A percentile compares a stretch with the other conserved stretches of the same genome.
Conservation (phyloP, 2,888 invertebrate genomes). For the Drosophila falleni region DNA sequence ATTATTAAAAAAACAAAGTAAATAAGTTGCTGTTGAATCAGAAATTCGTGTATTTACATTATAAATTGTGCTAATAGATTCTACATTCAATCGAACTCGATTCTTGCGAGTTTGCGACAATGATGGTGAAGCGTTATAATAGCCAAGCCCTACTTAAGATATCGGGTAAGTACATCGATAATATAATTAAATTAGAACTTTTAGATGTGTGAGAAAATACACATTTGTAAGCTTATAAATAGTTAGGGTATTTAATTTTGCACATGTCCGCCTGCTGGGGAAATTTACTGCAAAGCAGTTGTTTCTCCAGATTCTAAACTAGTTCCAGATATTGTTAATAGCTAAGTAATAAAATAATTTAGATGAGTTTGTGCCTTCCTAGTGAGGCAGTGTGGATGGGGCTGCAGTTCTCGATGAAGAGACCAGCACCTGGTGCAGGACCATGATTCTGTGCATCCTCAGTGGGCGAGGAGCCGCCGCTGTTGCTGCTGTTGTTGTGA, state of each 20-base stretch:
- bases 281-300: slow-evolving; percentile 29
- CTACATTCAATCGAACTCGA: slow-evolving; percentile 27
- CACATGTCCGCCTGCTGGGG: slow-evolving; percentile 77
- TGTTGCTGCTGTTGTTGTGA: slow-evolving; percentile 72
- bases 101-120: slow-evolving; percentile 20
- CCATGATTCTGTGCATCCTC: slow-evolving; percentile 51
- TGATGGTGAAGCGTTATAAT: slow-evolving; percentile 22
- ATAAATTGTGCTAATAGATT: slow-evolving; percentile 71
- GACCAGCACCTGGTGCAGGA: not conserved
- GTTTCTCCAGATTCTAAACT: slow-evolving; percentile 58
- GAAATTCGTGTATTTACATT: slow-evolving; percentile 66
- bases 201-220: slow-evolving; percentile 27
- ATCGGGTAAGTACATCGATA: slow-evolving; percentile 48
- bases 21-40: slow-evolving; percentile 11
- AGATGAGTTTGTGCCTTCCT: slow-evolving; percentile 83
- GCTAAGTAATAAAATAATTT: slow-evolving; percentile 36
- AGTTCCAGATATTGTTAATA: slow-evolving; percentile 20
- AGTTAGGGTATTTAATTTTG: slow-evolving; percentile 62
- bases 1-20: not conserved
- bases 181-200: slow-evolving; percentile 24
- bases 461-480: slow-evolving; percentile 55
- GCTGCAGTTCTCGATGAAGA: slow-evolving; percentile 81
- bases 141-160: slow-evolving; percentile 59
- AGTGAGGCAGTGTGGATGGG: slow-evolving; percentile 84
- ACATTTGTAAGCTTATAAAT: slow-evolving; percentile 28